Percentiles rank a stretch among this genome's conserved stretches.
phyloP scores from a whole-genome alignment of 2,888 invertebrate species.

The Polydrusus pterygomalis region DNA sequence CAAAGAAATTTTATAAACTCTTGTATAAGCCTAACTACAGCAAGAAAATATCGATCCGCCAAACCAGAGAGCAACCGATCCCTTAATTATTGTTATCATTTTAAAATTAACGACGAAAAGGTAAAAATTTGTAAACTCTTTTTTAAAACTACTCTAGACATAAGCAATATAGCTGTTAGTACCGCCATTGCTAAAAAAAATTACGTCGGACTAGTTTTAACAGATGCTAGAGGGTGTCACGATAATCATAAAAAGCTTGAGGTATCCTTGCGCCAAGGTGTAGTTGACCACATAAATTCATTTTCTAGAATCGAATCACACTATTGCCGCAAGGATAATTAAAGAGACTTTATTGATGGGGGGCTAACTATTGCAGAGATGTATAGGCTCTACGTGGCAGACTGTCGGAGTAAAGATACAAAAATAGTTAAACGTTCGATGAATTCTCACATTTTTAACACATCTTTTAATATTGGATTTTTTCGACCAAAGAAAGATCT shows the following conservation, averaged over 20 bases:
- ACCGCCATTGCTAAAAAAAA: not conserved
- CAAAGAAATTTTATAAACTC: constrained; percentile 1
- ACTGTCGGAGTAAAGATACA: not conserved
- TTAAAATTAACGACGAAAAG: not conserved
- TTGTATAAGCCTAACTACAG: not conserved
- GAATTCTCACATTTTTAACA: constrained; percentile 1
- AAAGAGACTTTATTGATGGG: constrained; percentile 21
- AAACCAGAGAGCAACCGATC: not conserved
- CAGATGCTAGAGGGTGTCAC: constrained; percentile 17
- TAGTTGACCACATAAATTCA: constrained; percentile 28
- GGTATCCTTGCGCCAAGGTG: not conserved
- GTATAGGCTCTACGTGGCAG: constrained; percentile 4
- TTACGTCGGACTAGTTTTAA: not conserved
- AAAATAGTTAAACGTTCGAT: not conserved
- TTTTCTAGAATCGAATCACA: constrained; percentile 24
- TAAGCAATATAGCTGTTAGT: not conserved
- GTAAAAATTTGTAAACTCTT: constrained; percentile 5
- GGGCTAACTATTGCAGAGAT: constrained; percentile 28
- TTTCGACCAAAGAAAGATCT: constrained; percentile 3
- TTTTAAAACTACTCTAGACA: constrained; percentile 5
- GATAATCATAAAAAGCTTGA: constrained; percentile 13
- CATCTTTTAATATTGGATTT: not conserved
- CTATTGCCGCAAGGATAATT: constrained; percentile 23
- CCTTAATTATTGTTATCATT: not conserved
- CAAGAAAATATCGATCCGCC: not conserved